A percentile compares a stretch with the other conserved stretches of the same genome.
phyloP scores from a whole-genome alignment of 2,888 invertebrate species.

The Charanyca ferruginea region DNA sequence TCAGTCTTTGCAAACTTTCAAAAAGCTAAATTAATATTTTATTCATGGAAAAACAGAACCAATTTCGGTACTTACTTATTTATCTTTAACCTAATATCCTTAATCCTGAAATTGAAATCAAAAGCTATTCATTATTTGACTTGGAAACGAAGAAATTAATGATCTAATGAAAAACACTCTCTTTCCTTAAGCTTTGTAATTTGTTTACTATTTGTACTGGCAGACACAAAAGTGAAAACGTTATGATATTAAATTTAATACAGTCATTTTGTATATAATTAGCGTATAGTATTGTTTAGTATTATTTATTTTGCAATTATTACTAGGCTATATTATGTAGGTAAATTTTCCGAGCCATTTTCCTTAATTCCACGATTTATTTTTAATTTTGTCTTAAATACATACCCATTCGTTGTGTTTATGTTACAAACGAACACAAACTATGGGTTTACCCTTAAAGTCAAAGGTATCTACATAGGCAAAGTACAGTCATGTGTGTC shows the following conservation, averaged over 20 bases:
- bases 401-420: background rate
- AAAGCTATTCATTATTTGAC: slow-evolving; percentile 19
- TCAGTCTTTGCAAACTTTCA: background rate
- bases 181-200: background rate
- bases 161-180: slow-evolving; percentile 1
- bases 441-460: background rate
- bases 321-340: background rate
- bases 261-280: too few relatives aligned
- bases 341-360: background rate
- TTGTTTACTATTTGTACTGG: background rate
- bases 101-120: slow-evolving; percentile 21
- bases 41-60: background rate
- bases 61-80: slow-evolving; percentile 9
- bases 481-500: background rate
- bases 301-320: too few relatives aligned
- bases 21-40: background rate
- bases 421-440: background rate
- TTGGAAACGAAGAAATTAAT: slow-evolving; percentile 16
- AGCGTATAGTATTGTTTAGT: too few relatives aligned
- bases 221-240: too few relatives aligned
- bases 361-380: background rate
- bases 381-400: background rate
- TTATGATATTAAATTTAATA: background rate
- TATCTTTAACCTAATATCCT: slow-evolving; percentile 2
- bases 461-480: background rate